These are phyloP conservation scores for Seriola aureovittata DNA, from an alignment of 2,113 vertebrate species.

Conservation along the genomic window DNA sequence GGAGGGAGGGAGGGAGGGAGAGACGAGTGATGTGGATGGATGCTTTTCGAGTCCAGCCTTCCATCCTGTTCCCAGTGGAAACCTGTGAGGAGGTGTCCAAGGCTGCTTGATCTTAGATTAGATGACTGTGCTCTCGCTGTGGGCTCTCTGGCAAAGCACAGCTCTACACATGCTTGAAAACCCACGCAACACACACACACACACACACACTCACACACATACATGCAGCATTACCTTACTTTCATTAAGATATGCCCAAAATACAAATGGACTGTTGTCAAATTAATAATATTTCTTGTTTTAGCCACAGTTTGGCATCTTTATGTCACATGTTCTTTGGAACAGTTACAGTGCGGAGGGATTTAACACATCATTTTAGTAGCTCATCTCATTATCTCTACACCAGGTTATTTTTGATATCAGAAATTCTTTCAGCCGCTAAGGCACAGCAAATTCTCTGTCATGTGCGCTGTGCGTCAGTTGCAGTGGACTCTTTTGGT, in stretches of 20 bases:
- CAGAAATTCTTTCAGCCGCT: not conserved
- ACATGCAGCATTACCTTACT: not conserved
- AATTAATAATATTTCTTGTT: slow-evolving; percentile 24
- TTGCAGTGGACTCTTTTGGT: not conserved
- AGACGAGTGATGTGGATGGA: slow-evolving; percentile 44
- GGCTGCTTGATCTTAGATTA: slow-evolving; percentile 74
- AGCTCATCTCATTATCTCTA: slow-evolving; percentile 11
- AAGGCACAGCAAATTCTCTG: not conserved
- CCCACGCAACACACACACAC: slow-evolving; percentile 31
- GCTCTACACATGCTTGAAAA: slow-evolving; percentile 43
- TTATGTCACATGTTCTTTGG: slow-evolving; percentile 36
- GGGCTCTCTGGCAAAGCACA: slow-evolving; percentile 38
- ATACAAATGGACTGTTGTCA: slow-evolving; percentile 29
- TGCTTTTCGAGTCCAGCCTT: slow-evolving; percentile 46
- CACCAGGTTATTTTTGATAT: slow-evolving; percentile 14
- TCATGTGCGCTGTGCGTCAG: not conserved
- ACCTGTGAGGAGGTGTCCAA: slow-evolving; percentile 66
- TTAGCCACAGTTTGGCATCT: slow-evolving; percentile 16
- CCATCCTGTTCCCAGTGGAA: slow-evolving; percentile 63
- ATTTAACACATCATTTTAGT: slow-evolving; percentile 21
- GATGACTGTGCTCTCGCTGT: slow-evolving; percentile 60
- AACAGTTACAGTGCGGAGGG: slow-evolving; percentile 6
- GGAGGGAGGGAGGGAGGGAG: slow-evolving; percentile 7
- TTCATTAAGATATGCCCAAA: slow-evolving; percentile 12
- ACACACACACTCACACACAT: slow-evolving; percentile 10